These are phyloP conservation scores for Kuschelorhynchus macadamiae DNA, from an alignment of 2,888 invertebrate species.

Conservation along the genomic window DNA sequence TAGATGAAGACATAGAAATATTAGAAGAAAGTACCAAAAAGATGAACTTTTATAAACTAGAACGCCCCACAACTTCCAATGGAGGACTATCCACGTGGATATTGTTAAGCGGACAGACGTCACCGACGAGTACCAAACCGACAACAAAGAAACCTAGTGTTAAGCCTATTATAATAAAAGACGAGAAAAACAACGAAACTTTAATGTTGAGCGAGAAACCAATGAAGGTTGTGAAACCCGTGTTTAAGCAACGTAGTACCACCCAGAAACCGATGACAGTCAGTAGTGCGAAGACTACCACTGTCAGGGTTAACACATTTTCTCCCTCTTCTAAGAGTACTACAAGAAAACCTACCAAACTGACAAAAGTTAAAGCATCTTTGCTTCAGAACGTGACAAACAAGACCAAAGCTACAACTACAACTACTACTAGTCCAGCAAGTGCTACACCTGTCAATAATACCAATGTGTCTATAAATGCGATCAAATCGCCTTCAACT, in stretches of 20 bases:
- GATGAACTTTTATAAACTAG: constrained; percentile 65
- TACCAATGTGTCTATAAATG: neutral
- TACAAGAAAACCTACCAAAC: constrained; percentile 57
- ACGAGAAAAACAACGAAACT: constrained; percentile 51
- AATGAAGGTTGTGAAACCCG: constrained; percentile 59
- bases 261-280: constrained; percentile 52
- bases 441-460: constrained; percentile 27
- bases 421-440: constrained; percentile 35
- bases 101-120: constrained; percentile 73
- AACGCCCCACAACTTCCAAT: constrained; percentile 72
- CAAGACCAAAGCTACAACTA: constrained; percentile 38
- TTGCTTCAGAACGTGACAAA: constrained; percentile 72
- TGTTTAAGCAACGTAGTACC: constrained; percentile 64
- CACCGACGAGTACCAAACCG: constrained; percentile 59
- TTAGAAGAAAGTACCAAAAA: constrained; percentile 63
- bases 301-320: constrained; percentile 48
- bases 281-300: constrained; percentile 60
- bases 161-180: constrained; percentile 48
- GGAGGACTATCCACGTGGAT: constrained; percentile 84
- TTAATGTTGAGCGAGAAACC: constrained; percentile 51
- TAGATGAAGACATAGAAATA: constrained; percentile 61
- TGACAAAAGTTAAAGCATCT: constrained; percentile 76
- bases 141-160: constrained; percentile 51
- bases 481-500: constrained; percentile 29
- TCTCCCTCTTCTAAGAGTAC: no score